Evolutionary conservation across 1,140 invertebrate genomes (phyloP).

Genomic region (Melitaea cinxia): DNA sequence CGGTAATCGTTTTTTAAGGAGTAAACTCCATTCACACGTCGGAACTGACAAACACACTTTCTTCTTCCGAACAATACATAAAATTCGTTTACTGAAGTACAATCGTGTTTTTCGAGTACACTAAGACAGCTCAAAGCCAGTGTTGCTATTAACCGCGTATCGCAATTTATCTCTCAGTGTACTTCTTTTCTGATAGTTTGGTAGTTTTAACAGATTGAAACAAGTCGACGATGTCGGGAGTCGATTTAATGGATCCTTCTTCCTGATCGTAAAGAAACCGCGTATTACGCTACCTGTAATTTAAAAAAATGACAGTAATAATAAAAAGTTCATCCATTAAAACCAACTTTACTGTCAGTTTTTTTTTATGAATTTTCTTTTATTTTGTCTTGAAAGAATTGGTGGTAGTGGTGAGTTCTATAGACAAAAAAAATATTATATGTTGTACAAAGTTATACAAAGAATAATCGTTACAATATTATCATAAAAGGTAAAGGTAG

Average conservation of each 20-base stretch:
- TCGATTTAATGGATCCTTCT: slow-evolving; percentile 96
- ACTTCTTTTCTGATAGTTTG: slow-evolving; percentile 98
- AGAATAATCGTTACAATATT: no score
- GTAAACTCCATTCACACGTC: no score
- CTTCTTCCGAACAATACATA: background rate
- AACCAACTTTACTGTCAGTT: no score
- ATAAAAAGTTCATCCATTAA: no score
- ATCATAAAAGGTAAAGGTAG: no score
- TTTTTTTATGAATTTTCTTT: no score
- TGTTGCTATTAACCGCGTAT: slow-evolving; percentile 98
- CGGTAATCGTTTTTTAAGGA: no score
- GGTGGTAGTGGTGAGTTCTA: no score
- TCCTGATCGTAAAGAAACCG: slow-evolving; percentile 98
- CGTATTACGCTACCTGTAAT: slow-evolving; percentile 94
- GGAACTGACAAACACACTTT: no score
- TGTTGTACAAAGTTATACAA: no score
- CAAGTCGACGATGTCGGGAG: slow-evolving; percentile 99
- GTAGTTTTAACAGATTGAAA: slow-evolving; percentile 99
- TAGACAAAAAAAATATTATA: no score
- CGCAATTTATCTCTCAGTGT: slow-evolving; percentile 97
- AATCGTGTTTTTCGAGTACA: background rate
- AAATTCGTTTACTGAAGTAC: background rate
- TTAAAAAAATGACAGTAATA: background rate
- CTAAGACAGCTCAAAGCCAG: slow-evolving; percentile 98
- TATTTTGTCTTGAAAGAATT: no score